Conservation (phyloP, 2,113 vertebrate genomes). For the Solenodon paradoxus region DNA sequence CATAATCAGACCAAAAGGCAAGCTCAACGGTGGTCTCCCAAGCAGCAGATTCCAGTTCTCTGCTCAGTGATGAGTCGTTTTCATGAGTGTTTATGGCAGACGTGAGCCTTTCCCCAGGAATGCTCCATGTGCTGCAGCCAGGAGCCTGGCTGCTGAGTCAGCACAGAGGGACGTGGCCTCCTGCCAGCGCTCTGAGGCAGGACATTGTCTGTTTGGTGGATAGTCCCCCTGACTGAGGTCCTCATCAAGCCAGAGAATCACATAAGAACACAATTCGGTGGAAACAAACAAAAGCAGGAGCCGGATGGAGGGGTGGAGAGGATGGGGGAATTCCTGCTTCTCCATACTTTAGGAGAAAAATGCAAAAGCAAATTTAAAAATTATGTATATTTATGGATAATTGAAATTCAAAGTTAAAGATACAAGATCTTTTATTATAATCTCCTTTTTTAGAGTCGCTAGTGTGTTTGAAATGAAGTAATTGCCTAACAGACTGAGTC, state of each 20-base stretch:
- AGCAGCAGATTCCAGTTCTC: neutral
- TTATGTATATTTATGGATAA: too few relatives aligned
- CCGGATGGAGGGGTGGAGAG: slow-evolving; percentile 38
- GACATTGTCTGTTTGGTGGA: slow-evolving; percentile 42
- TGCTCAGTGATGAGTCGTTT: neutral
- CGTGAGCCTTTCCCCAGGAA: slow-evolving; percentile 46
- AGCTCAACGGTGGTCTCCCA: neutral
- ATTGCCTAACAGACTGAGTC: neutral
- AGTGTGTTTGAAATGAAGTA: slow-evolving; percentile 23
- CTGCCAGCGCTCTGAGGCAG: neutral
- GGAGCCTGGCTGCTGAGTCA: slow-evolving; percentile 63
- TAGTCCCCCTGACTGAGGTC: slow-evolving; percentile 27
- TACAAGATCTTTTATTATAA: slow-evolving; percentile 17
- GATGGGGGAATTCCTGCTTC: slow-evolving; percentile 35
- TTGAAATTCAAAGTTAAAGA: slow-evolving; percentile 26
- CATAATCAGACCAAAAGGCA: neutral
- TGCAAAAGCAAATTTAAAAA: neutral
- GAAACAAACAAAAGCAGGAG: slow-evolving; percentile 53
- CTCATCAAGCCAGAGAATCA: slow-evolving; percentile 31
- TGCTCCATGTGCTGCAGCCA: neutral
- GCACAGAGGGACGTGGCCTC: slow-evolving; percentile 58
- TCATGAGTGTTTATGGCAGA: neutral
- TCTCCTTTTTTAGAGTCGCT: neutral
- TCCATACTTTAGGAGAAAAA: neutral
- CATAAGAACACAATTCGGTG: neutral